Evolutionary conservation across 2,888 invertebrate species (phyloP), one percentile per base, ranked within the genome.

Genomic region (Sesia bembeciformis): DNA sequence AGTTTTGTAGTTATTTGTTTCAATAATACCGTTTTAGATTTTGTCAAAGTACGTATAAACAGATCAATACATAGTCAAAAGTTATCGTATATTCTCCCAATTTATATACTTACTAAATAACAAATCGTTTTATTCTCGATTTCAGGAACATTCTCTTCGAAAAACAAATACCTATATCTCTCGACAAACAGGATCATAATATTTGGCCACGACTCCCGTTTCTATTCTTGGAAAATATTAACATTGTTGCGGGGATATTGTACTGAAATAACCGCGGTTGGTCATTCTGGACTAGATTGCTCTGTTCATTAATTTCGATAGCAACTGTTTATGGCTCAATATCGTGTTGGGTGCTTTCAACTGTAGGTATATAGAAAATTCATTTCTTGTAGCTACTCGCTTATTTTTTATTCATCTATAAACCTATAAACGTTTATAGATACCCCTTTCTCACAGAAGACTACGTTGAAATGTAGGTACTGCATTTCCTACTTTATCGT

Each of bases 121-220:
- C 46, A 46, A 46, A 50, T 50, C 38, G 50, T 38, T 50, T 50
- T 7, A 39, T 46, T 46, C 38, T 50, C 50, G 38, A 39, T 50
- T 50, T 50, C 5, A 23, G 38, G 38, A 50, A 38, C 39, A 50
- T 8, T 46, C 23, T 46, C 8, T 46, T 23, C 5, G 46, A 46
- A 46, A 50, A 50, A 50, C 50, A 50, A 50, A 50, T 39, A n/a
- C n/a, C n/a, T n/a, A 39, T 50, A 39, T 52, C 40, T 52, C 52
- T 64, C 62, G 64, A 78, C 78, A 82, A 81, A 79, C 81, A 80
- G 61, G 70, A 56, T 74, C 59, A 76, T 80, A 75, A 79, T 67
- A 64, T 67, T 68, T 63, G 63, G 57, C 61, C 60, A 61, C 55
- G 63, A 60, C 66, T 64, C 64, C 60, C 61, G 57, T 66, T 62